phyloP scores from a whole-genome alignment of 1,140 invertebrate genomes.

The Ectropis grisescens region DNA sequence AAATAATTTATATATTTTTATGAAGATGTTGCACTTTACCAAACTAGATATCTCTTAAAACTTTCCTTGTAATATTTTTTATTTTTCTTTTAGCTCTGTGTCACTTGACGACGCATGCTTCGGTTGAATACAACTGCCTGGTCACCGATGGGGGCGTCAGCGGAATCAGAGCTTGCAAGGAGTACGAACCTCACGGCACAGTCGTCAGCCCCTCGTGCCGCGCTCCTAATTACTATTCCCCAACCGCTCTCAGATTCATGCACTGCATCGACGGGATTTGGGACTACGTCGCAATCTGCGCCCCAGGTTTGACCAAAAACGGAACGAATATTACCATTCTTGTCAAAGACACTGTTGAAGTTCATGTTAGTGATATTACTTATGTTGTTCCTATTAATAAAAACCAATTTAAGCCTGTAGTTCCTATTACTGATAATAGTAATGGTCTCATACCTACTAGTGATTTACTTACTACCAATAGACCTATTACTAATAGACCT shows the following conservation, averaged over 20 bases:
- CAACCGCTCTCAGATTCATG: slow-evolving; percentile 17
- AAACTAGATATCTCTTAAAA: no score
- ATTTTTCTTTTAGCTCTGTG: no score
- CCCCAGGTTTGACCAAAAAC: slow-evolving; percentile 17
- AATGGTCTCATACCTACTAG: background rate
- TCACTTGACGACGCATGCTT: slow-evolving; percentile 11
- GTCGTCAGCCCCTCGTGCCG: slow-evolving; percentile 16
- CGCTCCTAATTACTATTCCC: slow-evolving; percentile 23
- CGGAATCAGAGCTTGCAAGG: slow-evolving; percentile 14
- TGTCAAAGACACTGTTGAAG: slow-evolving; percentile 12
- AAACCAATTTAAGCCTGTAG: no score
- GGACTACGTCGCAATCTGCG: slow-evolving; percentile 28
- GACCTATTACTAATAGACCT: no score
- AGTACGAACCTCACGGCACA: slow-evolving; percentile 19
- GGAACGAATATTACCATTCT: slow-evolving; percentile 15
- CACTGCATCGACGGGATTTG: slow-evolving; percentile 35
- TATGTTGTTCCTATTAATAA: slow-evolving; percentile 2
- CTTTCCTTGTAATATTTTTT: no score
- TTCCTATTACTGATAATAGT: background rate
- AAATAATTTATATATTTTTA: no score
- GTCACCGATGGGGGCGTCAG: slow-evolving; percentile 6
- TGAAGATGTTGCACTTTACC: no score
- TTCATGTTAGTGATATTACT: slow-evolving; percentile 5
- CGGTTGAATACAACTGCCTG: slow-evolving; percentile 21
- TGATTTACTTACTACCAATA: no score